Evolutionary conservation across 1,140 invertebrate genomes (phyloP).

Genomic region (Drosophila kohkoa): DNA sequence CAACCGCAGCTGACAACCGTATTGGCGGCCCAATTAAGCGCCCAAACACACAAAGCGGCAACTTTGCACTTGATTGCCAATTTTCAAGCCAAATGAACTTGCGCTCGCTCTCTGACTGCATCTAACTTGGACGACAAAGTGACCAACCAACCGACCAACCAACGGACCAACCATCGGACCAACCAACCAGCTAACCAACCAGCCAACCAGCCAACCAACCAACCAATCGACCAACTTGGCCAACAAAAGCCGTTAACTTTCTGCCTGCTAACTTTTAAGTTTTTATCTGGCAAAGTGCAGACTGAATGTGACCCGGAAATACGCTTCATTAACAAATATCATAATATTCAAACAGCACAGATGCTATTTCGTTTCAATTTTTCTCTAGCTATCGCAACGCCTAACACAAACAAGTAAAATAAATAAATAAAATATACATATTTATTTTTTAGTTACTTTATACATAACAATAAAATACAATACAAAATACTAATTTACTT

Average conservation of each 20-base stretch:
- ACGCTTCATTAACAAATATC: no score
- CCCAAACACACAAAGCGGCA: conserved; percentile 64
- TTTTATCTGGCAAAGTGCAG: neutral
- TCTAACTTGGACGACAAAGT: conserved; percentile 18
- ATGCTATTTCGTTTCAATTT: no score
- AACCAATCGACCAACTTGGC: conserved; percentile 10
- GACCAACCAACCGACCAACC: conserved; percentile 1
- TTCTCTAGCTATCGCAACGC: no score
- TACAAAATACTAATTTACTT: no score
- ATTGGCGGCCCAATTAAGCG: conserved; percentile 68
- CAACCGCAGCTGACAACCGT: conserved; percentile 52
- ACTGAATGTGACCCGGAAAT: no score
- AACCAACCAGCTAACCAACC: no score
- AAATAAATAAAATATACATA: no score
- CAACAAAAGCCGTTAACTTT: conserved; percentile 32
- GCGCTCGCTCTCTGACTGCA: conserved; percentile 7
- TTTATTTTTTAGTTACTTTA: no score
- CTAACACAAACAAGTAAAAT: no score
- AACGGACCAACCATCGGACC: neutral
- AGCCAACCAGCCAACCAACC: neutral
- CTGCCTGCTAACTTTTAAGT: no score
- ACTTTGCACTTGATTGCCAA: conserved; percentile 74
- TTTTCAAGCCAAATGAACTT: conserved; percentile 73
- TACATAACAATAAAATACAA: no score
- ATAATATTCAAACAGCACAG: no score